Evolutionary conservation across 2,113 vertebrate species (phyloP), one percentile per base, ranked within the genome.

Genomic region (Marcusenius ussheri): DNA sequence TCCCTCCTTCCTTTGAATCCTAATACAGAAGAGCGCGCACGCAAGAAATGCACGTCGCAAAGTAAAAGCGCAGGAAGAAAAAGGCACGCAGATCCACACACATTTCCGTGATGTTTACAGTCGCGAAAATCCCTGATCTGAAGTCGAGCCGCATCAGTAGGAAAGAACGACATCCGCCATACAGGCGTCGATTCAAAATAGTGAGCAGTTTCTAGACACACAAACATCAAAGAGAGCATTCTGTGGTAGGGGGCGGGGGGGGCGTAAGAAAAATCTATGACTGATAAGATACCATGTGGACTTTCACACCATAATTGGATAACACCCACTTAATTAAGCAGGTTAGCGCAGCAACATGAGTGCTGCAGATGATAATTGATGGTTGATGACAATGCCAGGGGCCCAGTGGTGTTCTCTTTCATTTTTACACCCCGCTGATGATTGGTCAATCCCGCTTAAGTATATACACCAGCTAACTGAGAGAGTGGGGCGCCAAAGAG

Each of bases 231-330:
- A 50, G 21, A 42, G 15, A 19, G 17, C 35, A 42, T 19, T 84
- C 45, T n/a, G 83, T 19, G 31, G 13, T 42, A 1, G 19, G 10
- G 8, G 45, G 15, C 1, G 0, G 11, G 4, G 10, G 24, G n/a
- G 5, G 47, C 5, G 2, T 21, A 53, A 50, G n/a, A 4, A 87
- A 53, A 50, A 53, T 47, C 50, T 87, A 50, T 87, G 85, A 51
- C 47, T 51, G 85, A 53, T 87, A 87, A 62, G 35, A 62, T 53
- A 39, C 39, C 35, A 42, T 45, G 87, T 88, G 51, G 87, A 62
- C 56, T 45, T 62, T 24, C 87, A 88, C 87, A 62, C 87, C 35
- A 27, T 88, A 88, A 62, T 88, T 88, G 51, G 87, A 88, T 62
- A 88, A 88, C 51, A 62, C 31, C 87, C 31, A 62, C 56, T 88